phyloP scores from a whole-genome alignment of 2,888 invertebrate species.

The Philereme vetulata region DNA sequence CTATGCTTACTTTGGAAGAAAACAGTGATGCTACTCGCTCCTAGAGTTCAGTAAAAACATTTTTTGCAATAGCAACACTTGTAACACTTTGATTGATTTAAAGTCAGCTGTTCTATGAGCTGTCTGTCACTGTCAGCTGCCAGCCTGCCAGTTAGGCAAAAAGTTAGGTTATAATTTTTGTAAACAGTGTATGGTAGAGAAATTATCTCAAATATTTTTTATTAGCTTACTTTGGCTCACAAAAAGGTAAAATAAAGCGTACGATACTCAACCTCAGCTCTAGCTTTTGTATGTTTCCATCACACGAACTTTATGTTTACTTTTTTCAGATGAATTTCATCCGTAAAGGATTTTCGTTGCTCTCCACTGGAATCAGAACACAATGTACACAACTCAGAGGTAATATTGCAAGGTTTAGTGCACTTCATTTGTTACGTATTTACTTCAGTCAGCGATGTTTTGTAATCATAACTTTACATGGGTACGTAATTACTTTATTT shows the following conservation, averaged over 20 bases:
- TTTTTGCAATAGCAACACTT: conserved; percentile 15
- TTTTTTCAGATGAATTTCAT: conserved; percentile 74
- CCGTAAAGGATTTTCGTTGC: conserved; percentile 64
- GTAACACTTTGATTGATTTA: neutral
- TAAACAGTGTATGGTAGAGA: conserved; percentile 11
- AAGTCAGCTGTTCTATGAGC: conserved; percentile 2
- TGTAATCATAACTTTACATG: too few species aligned
- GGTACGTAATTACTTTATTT: too few species aligned
- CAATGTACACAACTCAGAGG: conserved; percentile 62
- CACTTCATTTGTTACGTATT: neutral
- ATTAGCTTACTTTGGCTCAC: conserved; percentile 4
- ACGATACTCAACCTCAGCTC: neutral
- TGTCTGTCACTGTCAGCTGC: too few species aligned
- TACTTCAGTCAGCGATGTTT: neutral
- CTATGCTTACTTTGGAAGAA: neutral
- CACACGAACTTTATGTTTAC: neutral
- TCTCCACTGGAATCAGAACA: conserved; percentile 61
- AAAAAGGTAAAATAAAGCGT: conserved; percentile 16
- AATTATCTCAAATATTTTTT: neutral
- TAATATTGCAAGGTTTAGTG: conserved; percentile 33
- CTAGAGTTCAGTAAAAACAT: conserved; percentile 17
- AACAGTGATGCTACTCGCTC: conserved; percentile 13
- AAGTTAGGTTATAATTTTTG: conserved; percentile 41
- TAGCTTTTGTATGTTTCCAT: neutral
- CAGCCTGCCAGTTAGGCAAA: too few species aligned